Base-by-base conservation (phyloP, 2,888 invertebrate species). In the Ectobius pallidus region DNA sequence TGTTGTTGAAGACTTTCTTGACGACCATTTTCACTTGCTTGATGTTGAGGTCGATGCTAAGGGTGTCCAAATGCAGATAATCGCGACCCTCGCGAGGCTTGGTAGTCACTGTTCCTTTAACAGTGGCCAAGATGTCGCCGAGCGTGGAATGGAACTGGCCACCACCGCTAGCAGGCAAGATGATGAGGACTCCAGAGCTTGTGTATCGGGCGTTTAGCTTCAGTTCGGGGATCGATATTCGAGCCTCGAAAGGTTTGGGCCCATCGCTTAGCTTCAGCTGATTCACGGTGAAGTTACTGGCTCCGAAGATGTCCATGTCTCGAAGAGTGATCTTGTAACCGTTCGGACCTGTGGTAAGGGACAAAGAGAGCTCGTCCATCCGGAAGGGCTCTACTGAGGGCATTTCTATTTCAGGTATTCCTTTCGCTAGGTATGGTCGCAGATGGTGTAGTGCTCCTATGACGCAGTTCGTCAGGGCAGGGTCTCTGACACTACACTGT, bases 141-240 rank as follows among this genome's bases (percentile, higher is more conserved):
- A 91, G 87, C 67, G 85, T 82, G 52, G 89, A 90, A 79, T 88
- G 86, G 79, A 91, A 91, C 9, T 89, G 89, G 32, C 91, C 91
- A 75, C 89, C 89, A 71, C 91, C 91, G 76, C 89, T 90, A 0
- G 91, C 91, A 9, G 91, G 91, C 61, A 91, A 85, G 74, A 91
- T 91, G 74, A 91, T 85, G 55, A 91, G 81, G 3, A 91, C 87
- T 0, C 91, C 91, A 70, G 89, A 88, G 78, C 91, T 91, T 16
- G 87, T 87, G 80, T 91, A 91, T 78, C 87, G 86, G 4, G 91
- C 87, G 78, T 88, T 86, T 77, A 91, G 88, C 78, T 86, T 85
- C 78, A 91, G 82, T 75, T 86, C 85, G n/a, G 91, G 91, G 81
- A 91, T 88, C 72, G 84, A 82, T 68, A 91, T 85, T 77, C 85